These are phyloP conservation scores for Aethes cnicana DNA, from an alignment of 2,888 invertebrate genomes.

Conservation along the genomic window DNA sequence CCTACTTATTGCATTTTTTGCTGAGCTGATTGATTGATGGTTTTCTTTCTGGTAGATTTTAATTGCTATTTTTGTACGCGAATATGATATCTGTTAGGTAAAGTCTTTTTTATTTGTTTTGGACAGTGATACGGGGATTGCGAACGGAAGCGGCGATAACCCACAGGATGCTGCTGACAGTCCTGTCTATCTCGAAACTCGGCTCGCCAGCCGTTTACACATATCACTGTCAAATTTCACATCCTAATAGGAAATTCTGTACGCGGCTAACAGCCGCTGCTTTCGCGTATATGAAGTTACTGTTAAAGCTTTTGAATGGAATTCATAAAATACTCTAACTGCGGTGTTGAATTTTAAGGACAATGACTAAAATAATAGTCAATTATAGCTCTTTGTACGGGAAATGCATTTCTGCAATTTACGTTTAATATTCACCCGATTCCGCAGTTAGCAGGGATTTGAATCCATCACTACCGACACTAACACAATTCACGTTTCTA, in stretches of 20 bases:
- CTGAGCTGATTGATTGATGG: too few relatives aligned
- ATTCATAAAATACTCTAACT: too few relatives aligned
- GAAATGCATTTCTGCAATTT: too few relatives aligned
- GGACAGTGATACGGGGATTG: slow-evolving; percentile 1
- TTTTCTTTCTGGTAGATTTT: too few relatives aligned
- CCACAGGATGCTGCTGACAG: slow-evolving; percentile 23
- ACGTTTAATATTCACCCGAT: slow-evolving; percentile 22
- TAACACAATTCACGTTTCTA: slow-evolving; percentile 19
- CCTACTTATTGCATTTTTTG: too few relatives aligned
- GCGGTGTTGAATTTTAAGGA: too few relatives aligned
- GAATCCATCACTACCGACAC: slow-evolving; percentile 20
- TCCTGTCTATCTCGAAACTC: slow-evolving; percentile 7
- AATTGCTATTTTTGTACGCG: too few relatives aligned
- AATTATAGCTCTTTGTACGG: too few relatives aligned
- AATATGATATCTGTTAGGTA: too few relatives aligned
- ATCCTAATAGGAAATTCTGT: slow-evolving; percentile 27
- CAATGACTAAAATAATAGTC: too few relatives aligned
- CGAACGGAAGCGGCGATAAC: slow-evolving; percentile 23
- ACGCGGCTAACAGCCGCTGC: slow-evolving; percentile 2
- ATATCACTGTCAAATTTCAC: slow-evolving; percentile 25
- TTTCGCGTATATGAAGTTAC: background rate
- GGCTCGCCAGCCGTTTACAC: slow-evolving; percentile 4
- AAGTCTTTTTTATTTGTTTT: slow-evolving; percentile 14
- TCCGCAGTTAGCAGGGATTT: background rate
- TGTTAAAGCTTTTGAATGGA: background rate